Evolutionary conservation across 2,113 vertebrate genomes (phyloP), one percentile per base, ranked within the genome.

Genomic region (Bubo bubo): DNA sequence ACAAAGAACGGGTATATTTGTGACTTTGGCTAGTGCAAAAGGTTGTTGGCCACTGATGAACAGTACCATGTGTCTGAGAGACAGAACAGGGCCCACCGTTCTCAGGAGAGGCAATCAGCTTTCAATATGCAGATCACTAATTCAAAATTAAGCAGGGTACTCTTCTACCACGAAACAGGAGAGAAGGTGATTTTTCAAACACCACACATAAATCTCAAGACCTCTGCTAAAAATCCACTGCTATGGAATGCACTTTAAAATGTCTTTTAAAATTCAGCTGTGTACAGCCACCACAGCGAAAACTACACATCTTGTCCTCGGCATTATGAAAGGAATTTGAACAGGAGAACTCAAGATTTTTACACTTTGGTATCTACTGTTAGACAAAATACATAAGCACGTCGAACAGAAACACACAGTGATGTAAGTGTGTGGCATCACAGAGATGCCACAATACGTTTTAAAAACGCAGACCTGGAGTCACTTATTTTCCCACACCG

Each of bases 31-130:
- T n/a, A 37, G 66, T 34, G 76, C 26, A 72, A 76, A 23, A 39
- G 41, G 15, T 12, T 3, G 23, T 3, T 50, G 60, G 18, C 39
- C 53, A n/a, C 28, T 7, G 14, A 27, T 1, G 16, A 59, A 50
- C 3, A 35, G 67, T 15, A 56, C 28, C 18, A 1, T 3, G 35
- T 3, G 60, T 37, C 14, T 59, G 55, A 56, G 55, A 64, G 15
- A 37, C 8, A 12, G 63, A 13, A 34, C 0, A 2, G 50, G 41
- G 26, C n/a, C 21, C 45, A 9, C 8, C 1, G 2, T 1, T 9
- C 45, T 8, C 28, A 63, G 41, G 11, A 50, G 56, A 8, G 43
- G 47, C 15, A 7, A 43, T 5, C 39, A n/a, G 64, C 68, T 72
- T n/a, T 28, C 59, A 21, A 2, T 3, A 6, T 4, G 18, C 17